Evolutionary conservation across 2,888 invertebrate genomes (phyloP).

Genomic region (Eulithis testata): DNA sequence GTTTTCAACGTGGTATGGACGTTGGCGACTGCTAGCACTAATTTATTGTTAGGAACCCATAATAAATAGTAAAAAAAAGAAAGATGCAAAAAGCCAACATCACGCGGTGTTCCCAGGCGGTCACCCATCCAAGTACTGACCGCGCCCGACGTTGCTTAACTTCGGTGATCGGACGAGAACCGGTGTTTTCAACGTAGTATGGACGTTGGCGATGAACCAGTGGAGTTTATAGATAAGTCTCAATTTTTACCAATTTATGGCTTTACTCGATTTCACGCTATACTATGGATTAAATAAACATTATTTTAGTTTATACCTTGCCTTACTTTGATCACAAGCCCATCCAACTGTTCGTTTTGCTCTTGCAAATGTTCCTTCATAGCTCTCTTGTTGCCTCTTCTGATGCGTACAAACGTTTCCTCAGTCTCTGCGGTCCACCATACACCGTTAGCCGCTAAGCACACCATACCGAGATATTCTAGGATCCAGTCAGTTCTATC

Average conservation of each 20-base stretch:
- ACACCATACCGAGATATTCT: slow-evolving; percentile 95
- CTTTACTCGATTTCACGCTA: too few species aligned
- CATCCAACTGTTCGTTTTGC: slow-evolving; percentile 92
- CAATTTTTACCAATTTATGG: too few species aligned
- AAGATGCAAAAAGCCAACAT: slow-evolving; percentile 57
- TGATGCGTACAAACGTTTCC: slow-evolving; percentile 89
- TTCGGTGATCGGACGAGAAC: slow-evolving; percentile 79
- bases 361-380: slow-evolving; percentile 95
- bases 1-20: slow-evolving; percentile 21
- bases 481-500: slow-evolving; percentile 94
- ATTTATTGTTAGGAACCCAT: too few species aligned
- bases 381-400: slow-evolving; percentile 91
- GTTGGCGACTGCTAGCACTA: slow-evolving; percentile 14
- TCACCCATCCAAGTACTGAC: slow-evolving; percentile 70
- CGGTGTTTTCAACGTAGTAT: slow-evolving; percentile 46
- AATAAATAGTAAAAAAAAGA: too few species aligned
- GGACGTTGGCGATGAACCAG: slow-evolving; percentile 29
- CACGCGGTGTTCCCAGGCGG: slow-evolving; percentile 68
- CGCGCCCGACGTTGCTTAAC: slow-evolving; percentile 77
- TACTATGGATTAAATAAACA: too few species aligned
- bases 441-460: slow-evolving; percentile 93
- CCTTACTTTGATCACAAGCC: slow-evolving; percentile 90
- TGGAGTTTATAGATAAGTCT: background rate
- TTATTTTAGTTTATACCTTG: slow-evolving; percentile 54
- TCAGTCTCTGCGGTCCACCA: slow-evolving; percentile 99